A percentile compares a stretch with the other conserved stretches of the same genome.
These are phyloP conservation scores for Portunus trituberculatus DNA, from an alignment of 1,140 invertebrate species.

Conservation along the genomic window DNA sequence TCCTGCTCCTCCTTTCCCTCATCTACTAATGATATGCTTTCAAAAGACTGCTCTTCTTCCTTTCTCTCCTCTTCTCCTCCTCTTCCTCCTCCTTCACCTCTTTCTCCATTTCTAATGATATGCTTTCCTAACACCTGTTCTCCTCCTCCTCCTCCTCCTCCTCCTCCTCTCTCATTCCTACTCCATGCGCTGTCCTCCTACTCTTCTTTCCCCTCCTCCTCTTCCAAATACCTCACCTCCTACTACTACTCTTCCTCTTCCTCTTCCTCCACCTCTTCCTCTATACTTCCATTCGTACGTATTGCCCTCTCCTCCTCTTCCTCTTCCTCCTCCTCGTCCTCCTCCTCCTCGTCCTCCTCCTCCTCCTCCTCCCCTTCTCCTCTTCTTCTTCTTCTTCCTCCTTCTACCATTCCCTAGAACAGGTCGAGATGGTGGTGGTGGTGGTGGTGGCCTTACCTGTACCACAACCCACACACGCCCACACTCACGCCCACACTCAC, in stretches of 20 bases:
- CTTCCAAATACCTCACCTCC: no score
- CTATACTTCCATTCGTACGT: neutral
- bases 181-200: no score
- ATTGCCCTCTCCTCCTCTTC: neutral
- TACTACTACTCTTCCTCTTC: no score
- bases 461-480: neutral
- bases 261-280: neutral
- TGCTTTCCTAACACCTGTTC: neutral
- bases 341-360: neutral
- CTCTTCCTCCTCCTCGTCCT: neutral
- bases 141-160: no score
- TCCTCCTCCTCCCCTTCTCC: neutral
- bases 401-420: no score
- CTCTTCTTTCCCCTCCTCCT: no score
- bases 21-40: neutral
- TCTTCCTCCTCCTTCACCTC: neutral
- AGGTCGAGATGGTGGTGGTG: no score
- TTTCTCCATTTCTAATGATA: neutral
- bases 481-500: neutral
- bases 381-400: neutral
- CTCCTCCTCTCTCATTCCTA: no score
- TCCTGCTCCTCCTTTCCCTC: neutral
- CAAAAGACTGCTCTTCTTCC: neutral
- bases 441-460: neutral
- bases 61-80: neutral